A percentile compares a stretch with the other conserved stretches of the same genome.
Evolutionary conservation across 2,113 vertebrate genomes (phyloP).

Genomic region (Limnothrissa miodon): DNA sequence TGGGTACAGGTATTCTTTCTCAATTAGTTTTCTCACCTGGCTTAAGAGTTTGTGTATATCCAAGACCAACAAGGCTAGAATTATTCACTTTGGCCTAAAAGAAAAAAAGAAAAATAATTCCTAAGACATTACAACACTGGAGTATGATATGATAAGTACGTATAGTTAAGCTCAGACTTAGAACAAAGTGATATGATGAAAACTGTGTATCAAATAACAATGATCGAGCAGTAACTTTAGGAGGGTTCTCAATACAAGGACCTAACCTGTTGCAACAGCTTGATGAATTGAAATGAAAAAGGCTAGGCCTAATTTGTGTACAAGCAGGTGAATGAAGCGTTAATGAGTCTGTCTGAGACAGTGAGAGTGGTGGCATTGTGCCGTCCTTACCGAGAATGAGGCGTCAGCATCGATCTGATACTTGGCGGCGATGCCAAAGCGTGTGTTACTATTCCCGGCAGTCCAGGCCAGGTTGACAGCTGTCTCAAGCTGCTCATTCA

Average conservation of each 20-base stretch:
- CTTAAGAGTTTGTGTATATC: conserved; percentile 95
- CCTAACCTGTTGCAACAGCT: neutral
- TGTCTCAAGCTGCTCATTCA: conserved; percentile 94
- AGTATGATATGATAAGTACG: neutral
- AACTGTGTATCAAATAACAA: no score
- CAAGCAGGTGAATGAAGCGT: neutral
- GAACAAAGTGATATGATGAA: neutral
- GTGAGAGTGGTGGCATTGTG: neutral
- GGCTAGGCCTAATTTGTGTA: neutral
- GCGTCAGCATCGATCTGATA: conserved; percentile 95
- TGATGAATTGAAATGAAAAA: neutral
- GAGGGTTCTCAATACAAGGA: no score
- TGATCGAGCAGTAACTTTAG: no score
- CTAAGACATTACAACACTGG: no score
- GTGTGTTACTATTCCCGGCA: conserved; percentile 96
- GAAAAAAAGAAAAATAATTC: neutral
- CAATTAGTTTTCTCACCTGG: conserved; percentile 77
- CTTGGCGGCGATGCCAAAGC: conserved; percentile 96
- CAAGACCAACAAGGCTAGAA: conserved; percentile 94
- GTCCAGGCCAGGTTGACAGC: conserved; percentile 96
- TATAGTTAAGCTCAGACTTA: neutral
- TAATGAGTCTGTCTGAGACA: neutral
- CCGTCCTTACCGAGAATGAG: conserved; percentile 86
- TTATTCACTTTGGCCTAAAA: conserved; percentile 97
- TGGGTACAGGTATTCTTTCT: neutral